phyloP scores from a whole-genome alignment of 2,113 vertebrate genomes.

The Microcebus jonahi region DNA sequence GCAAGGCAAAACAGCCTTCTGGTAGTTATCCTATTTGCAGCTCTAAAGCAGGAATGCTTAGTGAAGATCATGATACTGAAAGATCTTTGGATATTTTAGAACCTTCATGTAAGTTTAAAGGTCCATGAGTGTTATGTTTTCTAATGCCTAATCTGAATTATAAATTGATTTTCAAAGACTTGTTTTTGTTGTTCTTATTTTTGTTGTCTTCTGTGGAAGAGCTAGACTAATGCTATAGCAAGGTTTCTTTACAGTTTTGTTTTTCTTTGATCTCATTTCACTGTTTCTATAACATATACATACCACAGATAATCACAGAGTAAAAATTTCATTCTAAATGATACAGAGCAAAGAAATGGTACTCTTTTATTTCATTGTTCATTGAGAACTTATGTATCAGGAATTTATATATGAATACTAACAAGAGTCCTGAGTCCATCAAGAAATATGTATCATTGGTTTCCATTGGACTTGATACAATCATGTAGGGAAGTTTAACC shows the following conservation, averaged over 20 bases:
- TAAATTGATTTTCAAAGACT: background rate
- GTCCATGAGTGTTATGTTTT: background rate
- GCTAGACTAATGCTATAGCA: background rate
- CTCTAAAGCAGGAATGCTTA: background rate
- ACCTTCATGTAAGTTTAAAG: conserved; percentile 8
- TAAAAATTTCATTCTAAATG: background rate
- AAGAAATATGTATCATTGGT: background rate
- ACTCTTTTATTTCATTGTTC: background rate
- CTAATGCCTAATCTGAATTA: conserved; percentile 41
- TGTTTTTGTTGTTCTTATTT: background rate
- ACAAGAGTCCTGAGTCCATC: background rate
- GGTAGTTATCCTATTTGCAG: background rate
- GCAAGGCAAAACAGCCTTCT: background rate
- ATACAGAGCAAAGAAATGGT: background rate
- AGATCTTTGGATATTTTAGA: conserved; percentile 11
- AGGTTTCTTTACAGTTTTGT: background rate
- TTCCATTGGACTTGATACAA: background rate
- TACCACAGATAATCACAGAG: background rate
- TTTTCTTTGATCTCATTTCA: background rate
- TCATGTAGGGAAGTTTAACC: background rate
- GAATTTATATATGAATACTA: conserved; percentile 20
- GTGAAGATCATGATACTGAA: background rate
- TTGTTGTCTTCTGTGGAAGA: background rate
- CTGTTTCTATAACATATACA: background rate
- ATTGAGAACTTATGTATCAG: background rate